These are phyloP conservation scores for Nemotelus pantherinus DNA, from an alignment of 2,888 invertebrate genomes.

Conservation along the genomic window DNA sequence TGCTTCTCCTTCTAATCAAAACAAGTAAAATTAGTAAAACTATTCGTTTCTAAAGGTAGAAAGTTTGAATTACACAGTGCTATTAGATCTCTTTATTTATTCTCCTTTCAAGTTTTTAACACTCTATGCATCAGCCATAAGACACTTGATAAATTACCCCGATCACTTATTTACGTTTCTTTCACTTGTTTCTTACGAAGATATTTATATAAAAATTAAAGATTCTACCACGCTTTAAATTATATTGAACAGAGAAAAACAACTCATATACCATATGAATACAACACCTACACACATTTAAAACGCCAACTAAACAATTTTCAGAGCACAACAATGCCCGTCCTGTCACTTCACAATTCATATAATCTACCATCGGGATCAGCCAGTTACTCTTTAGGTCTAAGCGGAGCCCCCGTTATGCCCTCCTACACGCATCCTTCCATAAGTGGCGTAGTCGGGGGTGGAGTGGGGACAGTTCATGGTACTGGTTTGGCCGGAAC, in stretches of 20 bases:
- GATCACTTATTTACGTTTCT: neutral
- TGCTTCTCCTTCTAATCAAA: too few relatives aligned
- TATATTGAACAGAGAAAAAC: slow-evolving; percentile 27
- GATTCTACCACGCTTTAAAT: neutral
- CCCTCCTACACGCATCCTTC: slow-evolving; percentile 62
- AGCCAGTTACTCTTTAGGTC: slow-evolving; percentile 63
- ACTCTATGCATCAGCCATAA: neutral
- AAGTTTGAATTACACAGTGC: too few relatives aligned
- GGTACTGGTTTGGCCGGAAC: slow-evolving; percentile 54
- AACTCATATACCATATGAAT: slow-evolving; percentile 28
- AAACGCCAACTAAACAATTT: slow-evolving; percentile 58
- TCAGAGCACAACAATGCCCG: slow-evolving; percentile 74
- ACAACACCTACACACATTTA: slow-evolving; percentile 48
- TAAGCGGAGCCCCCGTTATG: slow-evolving; percentile 61
- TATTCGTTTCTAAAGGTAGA: too few relatives aligned
- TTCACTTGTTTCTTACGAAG: neutral
- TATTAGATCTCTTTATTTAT: neutral
- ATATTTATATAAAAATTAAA: neutral
- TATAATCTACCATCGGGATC: slow-evolving; percentile 64
- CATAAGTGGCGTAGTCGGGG: slow-evolving; percentile 60
- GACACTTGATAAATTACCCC: slow-evolving; percentile 25
- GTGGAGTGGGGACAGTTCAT: slow-evolving; percentile 57
- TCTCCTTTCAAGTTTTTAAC: neutral
- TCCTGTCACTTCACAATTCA: slow-evolving; percentile 67
- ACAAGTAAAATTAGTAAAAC: too few relatives aligned